Base-by-base conservation (phyloP, 2,888 invertebrate genomes). In the Abrostola tripartita region DNA sequence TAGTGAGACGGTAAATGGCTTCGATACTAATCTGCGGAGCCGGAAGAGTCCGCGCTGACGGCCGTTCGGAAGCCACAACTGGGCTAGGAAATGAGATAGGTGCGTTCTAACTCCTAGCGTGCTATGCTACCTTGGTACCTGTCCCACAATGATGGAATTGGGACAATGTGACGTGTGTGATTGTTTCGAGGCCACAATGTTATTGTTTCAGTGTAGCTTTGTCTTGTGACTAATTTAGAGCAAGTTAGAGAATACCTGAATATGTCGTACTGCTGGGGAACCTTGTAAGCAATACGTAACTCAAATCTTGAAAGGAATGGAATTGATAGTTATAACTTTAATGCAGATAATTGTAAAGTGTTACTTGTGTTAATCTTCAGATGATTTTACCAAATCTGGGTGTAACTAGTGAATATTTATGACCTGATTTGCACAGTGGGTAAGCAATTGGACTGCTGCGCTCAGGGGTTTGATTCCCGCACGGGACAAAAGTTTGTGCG, bases 1-100 rank as follows among this genome's bases (percentile, higher is more conserved):
- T 83, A 86, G 88, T 88, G 89, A 89, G 88, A 86, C 90, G 90
- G 93, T 91, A 93, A 92, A 92, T 90, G 85, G 88, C 88, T 81
- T 89, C 90, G 94, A 94, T 94, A 92, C 90, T 93, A 93, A 94
- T 94, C 94, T 93, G 86, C 80, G 90, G 89, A 93, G 93, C 93
- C 93, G 94, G 94, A 94, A 88, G 89, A 85, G 88, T 85, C 87
- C 85, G 86, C 85, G 91, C 90, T 90, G 90, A 90, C 92, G 93
- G 90, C 90, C 85, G 87, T 88, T 91, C 93, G 93, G 93, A 93
- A 92, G 82, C 92, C 89, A 85, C 92, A 91, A 93, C 93, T 92
- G 93, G 92, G 93, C 92, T 94, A 93, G 94, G 94, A 94, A 94
- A 94, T 94, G 94, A 94, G 94, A 94, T 94, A 94, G 92, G 88